Percentiles rank a stretch among this genome's conserved stretches.
Conservation (phyloP, 2,113 vertebrate species). For the Mystacornis crossleyi region DNA sequence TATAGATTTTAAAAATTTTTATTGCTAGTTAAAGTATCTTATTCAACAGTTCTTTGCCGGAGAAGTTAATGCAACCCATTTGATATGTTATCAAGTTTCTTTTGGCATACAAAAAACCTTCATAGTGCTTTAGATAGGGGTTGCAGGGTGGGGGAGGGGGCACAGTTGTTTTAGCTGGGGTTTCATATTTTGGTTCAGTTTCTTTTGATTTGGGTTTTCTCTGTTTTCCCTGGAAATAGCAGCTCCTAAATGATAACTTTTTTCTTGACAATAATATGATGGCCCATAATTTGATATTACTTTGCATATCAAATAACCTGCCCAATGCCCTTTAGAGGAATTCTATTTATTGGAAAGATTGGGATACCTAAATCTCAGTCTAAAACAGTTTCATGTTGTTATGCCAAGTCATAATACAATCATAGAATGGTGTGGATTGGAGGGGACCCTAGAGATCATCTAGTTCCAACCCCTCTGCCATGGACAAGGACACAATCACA, state of each 20-base stretch:
- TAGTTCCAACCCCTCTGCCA: rapidly evolving
- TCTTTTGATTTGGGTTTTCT: background rate
- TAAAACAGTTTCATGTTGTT: background rate
- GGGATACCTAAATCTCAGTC: background rate
- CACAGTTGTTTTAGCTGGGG: rapidly evolving
- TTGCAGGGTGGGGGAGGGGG: rapidly evolving
- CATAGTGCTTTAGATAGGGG: background rate
- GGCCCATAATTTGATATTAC: background rate
- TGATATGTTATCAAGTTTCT: background rate
- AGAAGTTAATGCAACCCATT: background rate
- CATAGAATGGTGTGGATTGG: background rate
- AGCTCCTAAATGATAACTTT: background rate
- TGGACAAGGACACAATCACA: background rate
- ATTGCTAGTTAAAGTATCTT: background rate
- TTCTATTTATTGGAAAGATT: background rate
- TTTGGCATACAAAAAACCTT: background rate
- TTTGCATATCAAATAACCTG: background rate
- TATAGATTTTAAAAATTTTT: background rate
- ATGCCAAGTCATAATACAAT: background rate
- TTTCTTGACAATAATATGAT: background rate
- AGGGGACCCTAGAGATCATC: background rate
- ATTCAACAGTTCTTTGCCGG: background rate
- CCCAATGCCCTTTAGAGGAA: background rate
- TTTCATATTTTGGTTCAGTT: background rate
- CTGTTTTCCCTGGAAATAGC: background rate